Evolutionary conservation across 2,888 invertebrate genomes (phyloP).

Genomic region (Mayetiola destructor): DNA sequence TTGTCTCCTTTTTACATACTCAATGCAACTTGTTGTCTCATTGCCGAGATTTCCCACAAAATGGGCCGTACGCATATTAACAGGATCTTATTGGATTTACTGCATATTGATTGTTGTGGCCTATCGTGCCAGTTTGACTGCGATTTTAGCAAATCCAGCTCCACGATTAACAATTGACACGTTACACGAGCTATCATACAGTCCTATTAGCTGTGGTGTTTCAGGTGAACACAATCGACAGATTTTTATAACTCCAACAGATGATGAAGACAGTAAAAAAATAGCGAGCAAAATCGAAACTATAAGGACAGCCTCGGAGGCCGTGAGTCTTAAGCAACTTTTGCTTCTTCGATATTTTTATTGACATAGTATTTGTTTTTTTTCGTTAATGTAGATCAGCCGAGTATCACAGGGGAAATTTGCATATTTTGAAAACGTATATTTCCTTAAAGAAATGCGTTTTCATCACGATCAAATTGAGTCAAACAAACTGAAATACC

Average conservation of each 20-base stretch:
- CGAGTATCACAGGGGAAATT: constrained; percentile 54
- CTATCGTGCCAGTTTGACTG: constrained; percentile 73
- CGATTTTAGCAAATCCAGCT: constrained; percentile 63
- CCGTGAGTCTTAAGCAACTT: constrained; percentile 33
- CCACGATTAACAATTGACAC: constrained; percentile 66
- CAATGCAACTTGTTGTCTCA: constrained; percentile 67
- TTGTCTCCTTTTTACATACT: constrained; percentile 63
- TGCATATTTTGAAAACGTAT: constrained; percentile 66
- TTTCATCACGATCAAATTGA: constrained; percentile 37
- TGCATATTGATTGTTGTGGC: constrained; percentile 64
- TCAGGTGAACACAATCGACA: constrained; percentile 56
- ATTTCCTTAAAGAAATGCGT: constrained; percentile 51
- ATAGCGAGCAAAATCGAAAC: constrained; percentile 53
- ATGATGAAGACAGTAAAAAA: constrained; percentile 49
- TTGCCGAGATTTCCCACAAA: constrained; percentile 60
- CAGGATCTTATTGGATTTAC: constrained; percentile 81
- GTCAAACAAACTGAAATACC: constrained; percentile 17
- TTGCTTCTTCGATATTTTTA: background rate
- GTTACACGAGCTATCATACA: constrained; percentile 49
- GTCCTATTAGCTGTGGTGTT: constrained; percentile 50
- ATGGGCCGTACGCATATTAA: constrained; percentile 66
- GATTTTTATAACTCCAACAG: constrained; percentile 51
- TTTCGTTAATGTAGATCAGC: constrained; percentile 28
- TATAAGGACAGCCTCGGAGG: constrained; percentile 44
- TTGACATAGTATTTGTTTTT: background rate